Evolutionary conservation across 2,797 vertebrate species (phyloP), one percentile per base, ranked within the genome.

Genomic region (Alcedo quadribrachys): DNA sequence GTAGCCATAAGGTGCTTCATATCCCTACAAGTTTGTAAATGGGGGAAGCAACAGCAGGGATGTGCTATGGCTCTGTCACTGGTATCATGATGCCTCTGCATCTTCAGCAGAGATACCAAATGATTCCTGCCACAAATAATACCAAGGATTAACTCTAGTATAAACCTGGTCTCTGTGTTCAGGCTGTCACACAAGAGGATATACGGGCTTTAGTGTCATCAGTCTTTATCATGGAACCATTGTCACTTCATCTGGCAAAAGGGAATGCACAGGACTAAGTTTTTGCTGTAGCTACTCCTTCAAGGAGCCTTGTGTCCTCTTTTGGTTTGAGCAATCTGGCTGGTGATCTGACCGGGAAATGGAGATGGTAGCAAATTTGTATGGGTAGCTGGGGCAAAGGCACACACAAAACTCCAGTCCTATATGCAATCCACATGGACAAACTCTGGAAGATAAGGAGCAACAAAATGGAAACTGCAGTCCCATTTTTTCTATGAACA

Each of bases 371-470:
- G 12, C 45, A 81, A 73, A 76, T 24, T 48, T 42, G 65, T 53
- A 76, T 0, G 0, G 55, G 40, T 6, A 42, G 9, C 0, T 45
- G n/a, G 11, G 37, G 10, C 46, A 74, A 87, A 76, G 6, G 42
- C 68, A 45, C 12, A 50, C 10, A 62, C 4, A 80, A 35, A 80
- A 46, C 2, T 58, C 40, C 46, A 66, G 53, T 62, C 37, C 20
- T 60, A 58, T 18, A 7, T 3, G 28, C 37, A 62, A 18, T 58
- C 33, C 51, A 37, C 7, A 46, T 8, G 66, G 57, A 58, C n/a
- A 55, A 1, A 0, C 9, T 62, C 57, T 74, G 66, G 83, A 68
- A 11, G 15, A 85, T 80, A 81, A 53, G 12, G 4, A 73, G n/a
- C 1, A 46, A 32, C 50, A 61, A 66, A 65, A 12, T 4, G 27